Conservation (phyloP, 2,113 vertebrate species). For the Lamprotornis superbus region DNA sequence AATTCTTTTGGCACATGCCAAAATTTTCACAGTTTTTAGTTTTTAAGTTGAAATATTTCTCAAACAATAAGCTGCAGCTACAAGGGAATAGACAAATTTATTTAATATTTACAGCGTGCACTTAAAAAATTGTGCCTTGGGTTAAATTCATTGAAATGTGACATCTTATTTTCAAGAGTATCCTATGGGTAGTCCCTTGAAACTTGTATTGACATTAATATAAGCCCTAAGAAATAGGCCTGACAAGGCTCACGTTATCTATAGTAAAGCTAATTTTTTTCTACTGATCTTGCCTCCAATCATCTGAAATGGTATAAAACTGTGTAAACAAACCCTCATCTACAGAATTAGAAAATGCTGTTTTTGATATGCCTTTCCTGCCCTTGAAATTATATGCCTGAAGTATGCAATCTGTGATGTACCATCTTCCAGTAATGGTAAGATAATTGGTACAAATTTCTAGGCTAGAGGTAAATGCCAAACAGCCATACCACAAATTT, state of each 20-base stretch:
- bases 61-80: slow-evolving; percentile 67
- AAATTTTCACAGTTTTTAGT: slow-evolving; percentile 74
- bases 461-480: slow-evolving; percentile 42
- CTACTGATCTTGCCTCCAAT: slow-evolving; percentile 30
- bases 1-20: slow-evolving; percentile 80
- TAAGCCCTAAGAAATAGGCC: slow-evolving; percentile 65
- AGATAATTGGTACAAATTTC: slow-evolving; percentile 59
- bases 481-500: slow-evolving; percentile 2
- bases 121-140: slow-evolving; percentile 67
- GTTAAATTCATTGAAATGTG: slow-evolving; percentile 71
- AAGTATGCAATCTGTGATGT: slow-evolving; percentile 24
- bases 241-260: slow-evolving; percentile 48
- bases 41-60: slow-evolving; percentile 72
- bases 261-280: slow-evolving; percentile 45
- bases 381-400: slow-evolving; percentile 52
- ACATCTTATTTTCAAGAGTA: slow-evolving; percentile 67
- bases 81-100: slow-evolving; percentile 66
- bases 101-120: slow-evolving; percentile 68
- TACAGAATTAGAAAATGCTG: slow-evolving; percentile 56
- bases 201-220: slow-evolving; percentile 71
- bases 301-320: slow-evolving; percentile 20
- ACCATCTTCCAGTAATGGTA: slow-evolving; percentile 42
- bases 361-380: slow-evolving; percentile 30
- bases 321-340: slow-evolving; percentile 62
- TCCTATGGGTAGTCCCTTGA: slow-evolving; percentile 59